A percentile compares a stretch with the other conserved stretches of the same genome.
These are phyloP conservation scores for Clarias pachynema DNA, from an alignment of 2,797 vertebrate genomes.

Conservation along the genomic window DNA sequence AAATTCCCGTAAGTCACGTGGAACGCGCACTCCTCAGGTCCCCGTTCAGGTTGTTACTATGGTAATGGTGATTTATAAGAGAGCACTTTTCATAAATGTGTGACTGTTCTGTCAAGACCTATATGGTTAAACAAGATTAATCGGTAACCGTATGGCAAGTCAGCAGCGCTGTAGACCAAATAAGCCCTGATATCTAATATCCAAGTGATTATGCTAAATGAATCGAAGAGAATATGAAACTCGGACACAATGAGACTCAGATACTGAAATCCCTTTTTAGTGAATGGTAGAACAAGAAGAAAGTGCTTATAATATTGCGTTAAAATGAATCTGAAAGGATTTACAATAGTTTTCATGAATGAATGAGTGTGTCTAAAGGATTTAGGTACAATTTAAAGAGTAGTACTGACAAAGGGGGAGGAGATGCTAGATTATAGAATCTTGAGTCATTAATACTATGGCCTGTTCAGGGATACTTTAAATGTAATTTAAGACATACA, in stretches of 20 bases:
- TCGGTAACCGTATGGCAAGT: neutral
- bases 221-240: neutral
- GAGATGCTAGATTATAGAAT: neutral
- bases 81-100: too few species aligned
- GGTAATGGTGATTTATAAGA: neutral
- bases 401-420: neutral
- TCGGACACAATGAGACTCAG: neutral
- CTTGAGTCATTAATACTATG: too few species aligned
- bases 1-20: too few species aligned
- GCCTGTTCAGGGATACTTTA: constrained; percentile 8
- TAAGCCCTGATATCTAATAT: neutral
- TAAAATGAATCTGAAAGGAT: neutral
- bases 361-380: neutral
- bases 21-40: neutral
- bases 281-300: neutral
- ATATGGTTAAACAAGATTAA: neutral
- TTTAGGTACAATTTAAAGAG: neutral
- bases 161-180: neutral
- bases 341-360: neutral
- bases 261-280: neutral
- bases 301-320: neutral
- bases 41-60: neutral
- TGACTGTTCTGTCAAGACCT: neutral
- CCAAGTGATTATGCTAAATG: neutral
- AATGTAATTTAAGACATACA: neutral